Evolutionary conservation across 1,140 invertebrate genomes (phyloP), one percentile per base, ranked within the genome.

Genomic region (Drosophila mojavensis): DNA sequence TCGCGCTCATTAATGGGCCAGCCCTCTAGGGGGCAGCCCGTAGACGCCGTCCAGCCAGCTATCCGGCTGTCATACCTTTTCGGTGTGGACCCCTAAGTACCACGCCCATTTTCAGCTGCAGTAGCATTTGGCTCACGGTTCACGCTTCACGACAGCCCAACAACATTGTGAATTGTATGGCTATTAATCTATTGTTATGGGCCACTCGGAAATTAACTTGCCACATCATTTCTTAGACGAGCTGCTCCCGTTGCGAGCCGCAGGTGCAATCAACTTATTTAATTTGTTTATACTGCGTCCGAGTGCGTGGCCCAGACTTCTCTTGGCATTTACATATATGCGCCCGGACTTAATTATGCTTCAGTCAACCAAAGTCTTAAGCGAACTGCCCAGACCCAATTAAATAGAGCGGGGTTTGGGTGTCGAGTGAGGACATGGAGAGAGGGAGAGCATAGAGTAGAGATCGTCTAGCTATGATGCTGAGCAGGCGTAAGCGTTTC

Each of bases 101-200:
- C 78, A 76, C 73, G 78, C 72, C 76, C 58, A 24, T 13, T 20
- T 15, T 47, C 2, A n/a, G 17, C 13, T 30, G 51, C 54, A 28
- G 66, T 63, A 75, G 64, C 65, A 41, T 68, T 61, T 48, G 71
- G 65, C 30, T 39, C 53, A 53, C 65, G 54, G 59, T 75, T 75
- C 66, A 75, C 73, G 73, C 73, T 75, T 61, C 55, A 48, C 20
- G 41, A 58, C 61, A 66, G 55, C 20, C 45, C 68, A 33, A 72
- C 74, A 73, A 61, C 69, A 65, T 68, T 55, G 63, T 71, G 59
- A 71, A 75, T 63, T 43, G 26, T 36, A 28, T 17, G 39, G 60
- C 64, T 56, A 84, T 84, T 84, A 84, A 84, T 84, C 81, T 84
- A 84, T 84, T 77, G 77, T 85, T 84, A 85, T 66, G 53, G 63